Base-by-base conservation (phyloP, 2,888 invertebrate genomes). In the Nomada ferruginata region DNA sequence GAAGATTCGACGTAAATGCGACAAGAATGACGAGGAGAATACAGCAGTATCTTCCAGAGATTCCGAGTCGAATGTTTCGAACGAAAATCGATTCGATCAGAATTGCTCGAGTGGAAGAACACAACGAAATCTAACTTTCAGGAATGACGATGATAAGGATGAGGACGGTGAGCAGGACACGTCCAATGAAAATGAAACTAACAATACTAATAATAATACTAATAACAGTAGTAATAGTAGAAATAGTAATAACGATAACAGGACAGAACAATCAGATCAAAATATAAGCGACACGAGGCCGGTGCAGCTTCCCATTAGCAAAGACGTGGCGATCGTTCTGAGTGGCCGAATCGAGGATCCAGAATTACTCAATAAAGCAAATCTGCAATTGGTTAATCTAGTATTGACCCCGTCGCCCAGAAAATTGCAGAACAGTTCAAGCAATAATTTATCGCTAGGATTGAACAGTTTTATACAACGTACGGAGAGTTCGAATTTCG, bases 291-390 rank as follows among this genome's bases (percentile, higher is more conserved):
- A 88, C 7, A 10, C 18, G 9, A 82, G 69, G 9, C 18, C 89
- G 0, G 68, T 93, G 2, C 89, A 89, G 66, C 86, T 93, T 47
- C 93, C 93, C 44, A 83, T 93, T 18, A 92, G 92, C 69, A 92
- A 92, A 60, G 93, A 93, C 59, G 91, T 93, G 13, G 91, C 93
- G 15, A 93, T 93, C 23, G 91, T 93, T 13, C 76, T 93, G 36
- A 93, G 92, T 47, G 93, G 93, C 5, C 84, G 91, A 64, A 86
- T 93, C n/a, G 92, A 92, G 20, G 91, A 93, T 42, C 82, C 93
- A 2, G 91, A 93, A 20, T 78, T 92, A 20, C 70, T 93, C 5
- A 86, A 83, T 42, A 90, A 87, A 50, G 84, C 90, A 0, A 91
- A 93, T 63, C 72, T 93, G 23, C 91, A 92, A 26, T 72, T 93